phyloP scores from a whole-genome alignment of 1,140 invertebrate genomes.

The Orchestia grillus region DNA sequence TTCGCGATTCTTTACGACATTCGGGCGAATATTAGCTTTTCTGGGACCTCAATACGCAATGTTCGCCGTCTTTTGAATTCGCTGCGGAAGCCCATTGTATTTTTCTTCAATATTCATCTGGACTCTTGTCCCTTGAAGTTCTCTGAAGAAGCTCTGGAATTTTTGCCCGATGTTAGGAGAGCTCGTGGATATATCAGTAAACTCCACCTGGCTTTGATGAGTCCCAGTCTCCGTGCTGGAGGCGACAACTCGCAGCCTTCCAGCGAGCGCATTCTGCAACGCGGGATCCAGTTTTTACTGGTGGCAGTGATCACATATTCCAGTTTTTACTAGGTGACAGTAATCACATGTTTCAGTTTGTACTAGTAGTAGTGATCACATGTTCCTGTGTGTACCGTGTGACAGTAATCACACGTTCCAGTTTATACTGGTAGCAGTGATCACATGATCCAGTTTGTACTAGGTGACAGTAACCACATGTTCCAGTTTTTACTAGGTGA shows the following conservation, averaged over 20 bases:
- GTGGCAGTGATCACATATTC: not conserved
- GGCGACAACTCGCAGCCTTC: not conserved
- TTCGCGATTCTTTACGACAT: not conserved
- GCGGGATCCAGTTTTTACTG: too few species aligned
- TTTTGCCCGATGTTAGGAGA: not conserved
- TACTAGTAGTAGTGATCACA: too few species aligned
- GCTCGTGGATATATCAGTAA: not conserved
- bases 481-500: not conserved
- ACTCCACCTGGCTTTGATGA: not conserved
- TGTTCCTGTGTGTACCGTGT: too few species aligned
- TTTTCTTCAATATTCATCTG: constrained; percentile 50
- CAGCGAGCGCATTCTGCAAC: too few species aligned
- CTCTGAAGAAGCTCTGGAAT: not conserved
- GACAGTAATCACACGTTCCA: too few species aligned
- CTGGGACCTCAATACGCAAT: constrained; percentile 37
- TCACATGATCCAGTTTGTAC: not conserved
- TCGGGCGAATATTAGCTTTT: constrained; percentile 18
- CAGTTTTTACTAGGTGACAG: not conserved
- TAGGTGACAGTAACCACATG: not conserved
- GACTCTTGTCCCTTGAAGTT: constrained; percentile 25
- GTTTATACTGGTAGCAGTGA: too few species aligned
- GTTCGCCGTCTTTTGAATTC: constrained; percentile 3
- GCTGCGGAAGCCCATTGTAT: constrained; percentile 26
- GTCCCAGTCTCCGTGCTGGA: not conserved
- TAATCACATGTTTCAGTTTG: too few species aligned